Conservation (phyloP, 2,113 vertebrate species). For the Butorides virescens region DNA sequence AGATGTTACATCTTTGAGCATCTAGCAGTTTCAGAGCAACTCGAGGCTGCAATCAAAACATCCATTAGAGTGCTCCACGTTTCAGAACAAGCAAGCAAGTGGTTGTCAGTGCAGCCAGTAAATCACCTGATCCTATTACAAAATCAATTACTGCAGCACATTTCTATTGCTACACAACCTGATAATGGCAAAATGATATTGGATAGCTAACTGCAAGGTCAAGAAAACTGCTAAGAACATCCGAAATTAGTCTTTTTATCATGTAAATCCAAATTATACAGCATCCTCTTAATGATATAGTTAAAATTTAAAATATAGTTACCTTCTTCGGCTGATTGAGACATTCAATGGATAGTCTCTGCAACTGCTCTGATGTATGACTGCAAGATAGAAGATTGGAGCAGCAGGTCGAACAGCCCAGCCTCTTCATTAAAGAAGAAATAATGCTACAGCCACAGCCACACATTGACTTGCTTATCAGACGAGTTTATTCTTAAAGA, state of each 20-base stretch:
- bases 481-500: conserved; percentile 75
- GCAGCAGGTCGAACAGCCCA: conserved; percentile 95
- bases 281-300: conserved; percentile 51
- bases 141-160: conserved; percentile 92
- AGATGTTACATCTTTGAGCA: conserved; percentile 51
- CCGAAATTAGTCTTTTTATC: conserved; percentile 67
- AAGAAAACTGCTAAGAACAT: conserved; percentile 72
- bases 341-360: conserved; percentile 88
- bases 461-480: conserved; percentile 94
- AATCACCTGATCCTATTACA: conserved; percentile 95
- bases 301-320: conserved; percentile 78
- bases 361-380: conserved; percentile 93
- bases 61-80: conserved; percentile 81
- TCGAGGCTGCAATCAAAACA: conserved; percentile 75
- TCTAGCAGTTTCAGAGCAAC: conserved; percentile 75
- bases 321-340: conserved; percentile 94
- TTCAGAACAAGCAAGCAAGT: conserved; percentile 84
- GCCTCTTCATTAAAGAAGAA: conserved; percentile 99
- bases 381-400: conserved; percentile 93
- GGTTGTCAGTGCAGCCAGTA: conserved; percentile 87
- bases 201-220: conserved; percentile 81
- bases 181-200: conserved; percentile 82
- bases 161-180: conserved; percentile 81
- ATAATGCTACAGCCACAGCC: conserved; percentile 97
- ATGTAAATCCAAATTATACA: conserved; percentile 52